A percentile compares a stretch with the other conserved stretches of the same genome.
Evolutionary conservation across 2,888 invertebrate species (phyloP).

Genomic region (Bursaphelenchus okinawaensis): DNA sequence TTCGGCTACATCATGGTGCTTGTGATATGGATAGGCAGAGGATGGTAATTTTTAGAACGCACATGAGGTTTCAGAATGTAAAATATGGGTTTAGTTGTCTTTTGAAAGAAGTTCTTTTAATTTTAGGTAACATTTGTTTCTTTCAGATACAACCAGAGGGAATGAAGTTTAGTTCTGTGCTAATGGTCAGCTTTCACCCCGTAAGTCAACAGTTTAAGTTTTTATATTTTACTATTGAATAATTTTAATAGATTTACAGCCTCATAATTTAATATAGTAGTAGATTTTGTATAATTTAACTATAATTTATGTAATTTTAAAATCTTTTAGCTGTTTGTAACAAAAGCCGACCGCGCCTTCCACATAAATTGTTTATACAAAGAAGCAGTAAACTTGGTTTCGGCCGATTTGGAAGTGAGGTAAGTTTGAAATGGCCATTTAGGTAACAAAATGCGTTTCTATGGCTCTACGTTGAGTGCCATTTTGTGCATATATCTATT

Average conservation of each 20-base stretch:
- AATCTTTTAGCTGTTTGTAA: constrained; percentile 47
- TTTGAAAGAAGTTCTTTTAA: constrained; percentile 6
- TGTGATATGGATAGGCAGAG: constrained; percentile 58
- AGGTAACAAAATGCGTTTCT: background rate
- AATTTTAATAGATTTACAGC: no score
- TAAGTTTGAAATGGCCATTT: constrained; percentile 18
- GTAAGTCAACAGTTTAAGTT: no score
- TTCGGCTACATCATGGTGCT: constrained; percentile 52
- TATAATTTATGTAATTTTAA: no score
- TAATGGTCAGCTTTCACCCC: constrained; percentile 57
- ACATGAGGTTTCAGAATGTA: background rate
- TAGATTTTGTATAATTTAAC: no score
- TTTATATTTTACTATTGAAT: background rate
- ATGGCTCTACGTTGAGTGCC: background rate
- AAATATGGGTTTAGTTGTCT: no score
- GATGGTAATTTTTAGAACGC: constrained; percentile 46
- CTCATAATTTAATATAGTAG: no score
- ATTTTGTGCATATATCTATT: background rate
- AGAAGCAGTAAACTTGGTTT: constrained; percentile 46
- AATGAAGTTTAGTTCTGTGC: constrained; percentile 57
- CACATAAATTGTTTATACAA: constrained; percentile 57
- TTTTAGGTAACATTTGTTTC: background rate
- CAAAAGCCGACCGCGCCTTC: constrained; percentile 57
- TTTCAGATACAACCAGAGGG: constrained; percentile 52
- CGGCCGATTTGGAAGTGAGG: constrained; percentile 53